These are phyloP conservation scores for Dysdera silvatica DNA, from an alignment of 1,140 invertebrate species.

Conservation along the genomic window DNA sequence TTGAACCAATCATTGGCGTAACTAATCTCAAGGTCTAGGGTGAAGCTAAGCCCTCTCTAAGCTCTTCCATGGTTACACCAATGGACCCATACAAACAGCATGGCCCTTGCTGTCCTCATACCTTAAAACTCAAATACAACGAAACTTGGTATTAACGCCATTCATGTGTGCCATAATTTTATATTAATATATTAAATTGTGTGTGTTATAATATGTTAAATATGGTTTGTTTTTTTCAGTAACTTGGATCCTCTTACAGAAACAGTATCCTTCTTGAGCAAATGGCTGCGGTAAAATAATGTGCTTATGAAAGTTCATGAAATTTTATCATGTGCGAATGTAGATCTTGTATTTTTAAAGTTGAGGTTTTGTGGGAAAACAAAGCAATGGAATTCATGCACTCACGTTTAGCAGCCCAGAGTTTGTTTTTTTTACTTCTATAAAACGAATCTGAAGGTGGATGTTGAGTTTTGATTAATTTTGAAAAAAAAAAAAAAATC, in stretches of 20 bases:
- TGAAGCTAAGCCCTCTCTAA: too few relatives aligned
- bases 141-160: too few relatives aligned
- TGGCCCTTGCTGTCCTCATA: too few relatives aligned
- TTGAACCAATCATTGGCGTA: too few relatives aligned
- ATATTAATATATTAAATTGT: neutral
- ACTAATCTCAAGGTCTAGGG: too few relatives aligned
- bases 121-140: too few relatives aligned
- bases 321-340: neutral
- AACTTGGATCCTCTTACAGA: constrained; percentile 95
- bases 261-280: constrained; percentile 63
- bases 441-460: neutral
- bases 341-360: neutral
- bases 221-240: constrained; percentile 54
- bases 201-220: constrained; percentile 8
- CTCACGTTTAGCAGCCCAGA: neutral
- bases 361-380: neutral
- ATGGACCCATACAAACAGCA: too few relatives aligned
- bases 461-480: too few relatives aligned
- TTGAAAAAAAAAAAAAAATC: too few relatives aligned
- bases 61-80: too few relatives aligned
- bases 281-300: neutral
- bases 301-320: neutral
- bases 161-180: neutral
- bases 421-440: neutral
- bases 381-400: neutral